A percentile compares a stretch with the other conserved stretches of the same genome.
These are phyloP conservation scores for Allolobophora icterica DNA, from an alignment of 2,888 invertebrate species.

Conservation along the genomic window DNA sequence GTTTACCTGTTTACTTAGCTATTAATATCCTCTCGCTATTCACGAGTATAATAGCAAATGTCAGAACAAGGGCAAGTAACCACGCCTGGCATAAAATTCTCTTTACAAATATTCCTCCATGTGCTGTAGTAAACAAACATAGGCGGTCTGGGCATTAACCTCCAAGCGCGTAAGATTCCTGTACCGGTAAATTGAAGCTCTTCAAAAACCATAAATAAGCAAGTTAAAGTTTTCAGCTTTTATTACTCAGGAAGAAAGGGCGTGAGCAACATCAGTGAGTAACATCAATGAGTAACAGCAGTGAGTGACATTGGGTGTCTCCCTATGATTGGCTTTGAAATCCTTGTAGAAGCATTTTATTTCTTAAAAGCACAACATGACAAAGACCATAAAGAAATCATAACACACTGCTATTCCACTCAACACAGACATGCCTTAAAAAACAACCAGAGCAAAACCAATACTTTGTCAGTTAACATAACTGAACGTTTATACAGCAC, in stretches of 20 bases:
- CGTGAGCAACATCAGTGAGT: too few relatives aligned
- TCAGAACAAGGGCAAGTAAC: not conserved
- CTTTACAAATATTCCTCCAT: not conserved
- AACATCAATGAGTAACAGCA: too few relatives aligned
- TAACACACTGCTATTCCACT: not conserved
- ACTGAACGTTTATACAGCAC: too few relatives aligned
- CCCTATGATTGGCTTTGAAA: not conserved
- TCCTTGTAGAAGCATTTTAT: not conserved
- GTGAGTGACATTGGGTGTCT: not conserved
- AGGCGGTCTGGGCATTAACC: not conserved
- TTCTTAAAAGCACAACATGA: too few relatives aligned
- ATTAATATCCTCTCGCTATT: not conserved
- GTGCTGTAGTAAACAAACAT: not conserved
- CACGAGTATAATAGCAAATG: not conserved
- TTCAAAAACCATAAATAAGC: not conserved
- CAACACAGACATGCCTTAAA: not conserved
- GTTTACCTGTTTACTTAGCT: not conserved
- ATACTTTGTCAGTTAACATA: not conserved
- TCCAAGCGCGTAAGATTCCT: not conserved
- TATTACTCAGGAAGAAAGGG: not conserved
- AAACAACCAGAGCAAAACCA: not conserved
- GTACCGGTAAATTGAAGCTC: not conserved
- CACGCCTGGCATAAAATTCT: not conserved
- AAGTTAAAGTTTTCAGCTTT: slow-evolving; percentile 1
- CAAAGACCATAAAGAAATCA: too few relatives aligned